Evolutionary conservation across 2,113 vertebrate species (phyloP).

Genomic region (Apodemus sylvaticus): DNA sequence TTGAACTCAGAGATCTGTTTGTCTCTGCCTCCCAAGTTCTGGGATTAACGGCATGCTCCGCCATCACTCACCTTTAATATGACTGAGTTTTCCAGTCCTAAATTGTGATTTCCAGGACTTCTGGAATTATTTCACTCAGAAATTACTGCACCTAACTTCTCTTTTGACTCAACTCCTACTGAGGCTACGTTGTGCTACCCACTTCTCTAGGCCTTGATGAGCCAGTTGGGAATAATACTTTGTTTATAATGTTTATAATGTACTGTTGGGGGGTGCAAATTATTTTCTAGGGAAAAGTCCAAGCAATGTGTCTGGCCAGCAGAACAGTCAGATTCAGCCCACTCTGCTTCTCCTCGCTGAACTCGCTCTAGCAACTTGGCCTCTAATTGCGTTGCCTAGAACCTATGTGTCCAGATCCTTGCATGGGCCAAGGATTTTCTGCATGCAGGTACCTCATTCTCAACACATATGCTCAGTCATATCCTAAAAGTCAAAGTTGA

Average conservation of each 20-base stretch:
- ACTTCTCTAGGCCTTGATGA: not conserved
- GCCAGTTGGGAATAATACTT: not conserved
- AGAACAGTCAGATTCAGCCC: not conserved
- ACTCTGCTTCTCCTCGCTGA: too few species aligned
- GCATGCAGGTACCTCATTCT: too few species aligned
- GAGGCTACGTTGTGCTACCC: not conserved
- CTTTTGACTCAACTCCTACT: not conserved
- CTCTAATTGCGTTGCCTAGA: not conserved
- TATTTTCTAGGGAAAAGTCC: not conserved
- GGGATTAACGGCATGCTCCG: not conserved
- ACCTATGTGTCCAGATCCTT: not conserved
- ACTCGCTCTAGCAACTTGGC: not conserved
- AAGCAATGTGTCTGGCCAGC: not conserved
- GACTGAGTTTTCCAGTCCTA: not conserved
- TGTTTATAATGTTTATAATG: too few species aligned
- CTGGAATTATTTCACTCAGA: not conserved
- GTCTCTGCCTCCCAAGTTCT: not conserved
- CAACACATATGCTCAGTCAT: not conserved
- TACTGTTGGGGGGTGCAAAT: not conserved
- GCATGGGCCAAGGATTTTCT: not conserved
- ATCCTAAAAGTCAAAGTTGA: conserved; percentile 7
- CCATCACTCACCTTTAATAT: not conserved
- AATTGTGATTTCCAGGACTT: not conserved
- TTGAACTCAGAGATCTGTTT: not conserved
- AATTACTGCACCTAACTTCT: not conserved